Percentiles rank a stretch among this genome's conserved stretches.
These are phyloP conservation scores for Acanthosepion pharaonis DNA, from an alignment of 2,888 invertebrate species.

Conservation along the genomic window DNA sequence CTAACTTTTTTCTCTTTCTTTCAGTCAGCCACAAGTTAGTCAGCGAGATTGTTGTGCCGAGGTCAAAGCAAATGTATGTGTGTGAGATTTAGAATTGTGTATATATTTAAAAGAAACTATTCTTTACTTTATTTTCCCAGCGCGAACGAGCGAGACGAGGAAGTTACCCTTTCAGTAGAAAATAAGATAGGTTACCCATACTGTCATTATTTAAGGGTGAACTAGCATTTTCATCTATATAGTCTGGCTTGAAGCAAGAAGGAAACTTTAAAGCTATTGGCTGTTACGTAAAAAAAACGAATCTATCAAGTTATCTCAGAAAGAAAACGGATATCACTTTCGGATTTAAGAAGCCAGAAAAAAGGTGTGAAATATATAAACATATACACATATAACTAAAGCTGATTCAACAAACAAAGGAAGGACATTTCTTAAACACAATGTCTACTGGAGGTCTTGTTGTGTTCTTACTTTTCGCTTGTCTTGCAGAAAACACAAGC, in stretches of 20 bases:
- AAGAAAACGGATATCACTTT: no score
- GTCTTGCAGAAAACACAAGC: not conserved
- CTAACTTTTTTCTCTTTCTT: not conserved
- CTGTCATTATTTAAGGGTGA: not conserved
- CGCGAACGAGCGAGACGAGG: not conserved
- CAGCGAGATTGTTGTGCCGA: not conserved
- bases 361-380: not conserved
- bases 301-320: not conserved
- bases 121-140: not conserved
- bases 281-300: not conserved
- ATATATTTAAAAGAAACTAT: not conserved
- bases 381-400: not conserved
- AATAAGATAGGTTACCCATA: not conserved
- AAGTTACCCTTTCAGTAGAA: not conserved
- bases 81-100: not conserved
- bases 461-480: not conserved
- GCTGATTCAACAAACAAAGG: not conserved
- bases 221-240: not conserved
- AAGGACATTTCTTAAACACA: not conserved
- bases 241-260: not conserved
- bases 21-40: not conserved
- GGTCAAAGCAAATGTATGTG: not conserved
- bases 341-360: not conserved
- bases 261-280: not conserved
- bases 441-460: not conserved